A percentile compares a stretch with the other conserved stretches of the same genome.
These are phyloP conservation scores for Macquaria australasica DNA, from an alignment of 2,113 vertebrate genomes.

Conservation along the genomic window DNA sequence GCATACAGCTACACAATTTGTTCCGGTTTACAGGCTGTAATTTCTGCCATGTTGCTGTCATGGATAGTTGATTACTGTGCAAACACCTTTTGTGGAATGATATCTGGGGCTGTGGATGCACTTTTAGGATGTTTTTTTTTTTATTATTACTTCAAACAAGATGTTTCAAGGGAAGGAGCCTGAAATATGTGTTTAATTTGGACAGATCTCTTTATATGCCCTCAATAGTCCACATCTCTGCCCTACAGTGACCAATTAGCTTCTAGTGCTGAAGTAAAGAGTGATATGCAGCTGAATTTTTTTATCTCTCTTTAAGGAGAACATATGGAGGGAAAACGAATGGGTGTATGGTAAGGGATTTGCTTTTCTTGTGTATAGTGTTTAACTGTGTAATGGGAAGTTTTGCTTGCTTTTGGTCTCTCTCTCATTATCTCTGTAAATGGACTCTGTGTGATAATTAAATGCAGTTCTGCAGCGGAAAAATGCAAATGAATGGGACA, in stretches of 20 bases:
- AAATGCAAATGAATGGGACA: constrained; percentile 68
- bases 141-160: not conserved
- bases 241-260: constrained; percentile 48
- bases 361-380: constrained; percentile 36
- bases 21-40: constrained; percentile 27
- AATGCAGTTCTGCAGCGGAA: constrained; percentile 59
- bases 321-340: constrained; percentile 43
- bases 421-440: constrained; percentile 66
- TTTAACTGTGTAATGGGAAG: constrained; percentile 44
- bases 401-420: constrained; percentile 51
- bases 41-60: constrained; percentile 38
- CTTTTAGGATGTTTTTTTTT: not conserved
- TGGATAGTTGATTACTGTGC: constrained; percentile 24
- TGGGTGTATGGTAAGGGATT: constrained; percentile 11
- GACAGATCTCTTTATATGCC: constrained; percentile 21
- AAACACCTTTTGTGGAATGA: constrained; percentile 7
- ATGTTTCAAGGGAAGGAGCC: constrained; percentile 15
- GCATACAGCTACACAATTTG: constrained; percentile 37
- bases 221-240: constrained; percentile 22
- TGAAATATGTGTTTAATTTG: constrained; percentile 41
- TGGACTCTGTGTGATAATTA: constrained; percentile 69
- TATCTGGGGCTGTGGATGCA: not conserved
- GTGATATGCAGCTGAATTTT: not conserved
- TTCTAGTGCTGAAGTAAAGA: constrained; percentile 23
- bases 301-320: constrained; percentile 36